Evolutionary conservation across 2,888 invertebrate species (phyloP), one percentile per base, ranked within the genome.

Genomic region (Syritta pipiens): DNA sequence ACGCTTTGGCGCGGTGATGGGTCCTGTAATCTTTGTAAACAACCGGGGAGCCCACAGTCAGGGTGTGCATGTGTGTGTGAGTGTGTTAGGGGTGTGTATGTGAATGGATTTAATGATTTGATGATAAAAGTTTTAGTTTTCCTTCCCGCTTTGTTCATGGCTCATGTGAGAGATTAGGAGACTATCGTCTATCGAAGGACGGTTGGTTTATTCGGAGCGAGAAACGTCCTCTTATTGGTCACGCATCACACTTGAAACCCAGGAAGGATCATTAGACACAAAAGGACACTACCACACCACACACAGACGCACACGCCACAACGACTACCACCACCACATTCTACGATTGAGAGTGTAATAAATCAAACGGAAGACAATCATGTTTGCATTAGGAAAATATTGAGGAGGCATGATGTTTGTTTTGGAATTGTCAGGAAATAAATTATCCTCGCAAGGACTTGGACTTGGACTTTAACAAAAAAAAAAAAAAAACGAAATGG

Each of bases 351-450:
- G 30, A 26, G 17, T 20, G 32, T 55, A 69, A 77, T 77, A 77
- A 77, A 77, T 77, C 77, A 77, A 67, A 72, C 28, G 72, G 53
- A 67, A 72, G 65, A 72, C 72, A 77, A 77, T 77, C 77, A 65
- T 67, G 77, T 77, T 77, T 65, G 72, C 65, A 60, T 72, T 77
- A 72, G 48, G 48, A 65, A 53, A 55, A 55, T 60, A 72, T 65
- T 53, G 42, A 67, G 59, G n/a, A 71, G 46, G 65, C 40, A 65
- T 55, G 53, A 60, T 77, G 32, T 69, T 63, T 60, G 49, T 30
- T 68, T 55, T 22, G 19, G 57, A 51, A 55, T 51, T 63, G 35
- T 32, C 57, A 59, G 77, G 65, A 77, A 65, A 67, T 72, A 53
- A 77, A 55, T 65, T 59, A 71, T 60, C 48, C 53, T 14, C 17